phyloP scores from a whole-genome alignment of 2,113 vertebrate species.

The Ceyx melanurus region DNA sequence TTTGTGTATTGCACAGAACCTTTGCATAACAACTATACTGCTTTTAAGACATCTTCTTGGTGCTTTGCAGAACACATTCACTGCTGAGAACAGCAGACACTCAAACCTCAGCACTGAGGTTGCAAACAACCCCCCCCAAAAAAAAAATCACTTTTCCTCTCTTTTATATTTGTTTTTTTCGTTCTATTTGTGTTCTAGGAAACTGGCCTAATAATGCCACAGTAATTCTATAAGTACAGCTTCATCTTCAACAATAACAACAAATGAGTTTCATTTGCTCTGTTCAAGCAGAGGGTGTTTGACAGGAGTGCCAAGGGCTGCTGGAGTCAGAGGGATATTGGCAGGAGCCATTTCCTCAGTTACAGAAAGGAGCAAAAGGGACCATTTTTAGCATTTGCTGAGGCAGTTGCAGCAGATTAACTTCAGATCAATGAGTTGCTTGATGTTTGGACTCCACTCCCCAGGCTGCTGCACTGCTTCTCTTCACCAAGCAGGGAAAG shows the following conservation, averaged over 20 bases:
- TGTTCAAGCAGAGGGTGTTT: conserved; percentile 31
- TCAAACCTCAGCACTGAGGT: conserved; percentile 8
- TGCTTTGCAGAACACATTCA: neutral
- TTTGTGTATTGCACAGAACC: neutral
- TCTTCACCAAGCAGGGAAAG: conserved; percentile 72
- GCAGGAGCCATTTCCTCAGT: conserved; percentile 59
- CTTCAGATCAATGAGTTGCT: conserved; percentile 79
- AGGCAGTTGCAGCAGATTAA: conserved; percentile 65
- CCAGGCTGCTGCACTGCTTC: conserved; percentile 47
- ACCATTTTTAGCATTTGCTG: conserved; percentile 69
- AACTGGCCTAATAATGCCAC: conserved; percentile 10
- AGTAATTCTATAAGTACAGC: conserved; percentile 65
- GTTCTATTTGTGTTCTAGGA: conserved; percentile 62
- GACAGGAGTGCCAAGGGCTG: conserved; percentile 52
- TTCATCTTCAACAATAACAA: conserved; percentile 76
- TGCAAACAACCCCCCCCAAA: conserved; percentile 45
- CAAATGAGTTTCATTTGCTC: conserved; percentile 75
- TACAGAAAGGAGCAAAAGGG: conserved; percentile 1
- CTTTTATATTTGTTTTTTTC: conserved; percentile 16
- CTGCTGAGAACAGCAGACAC: neutral
- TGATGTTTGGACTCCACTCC: conserved; percentile 75
- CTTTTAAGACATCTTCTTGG: neutral
- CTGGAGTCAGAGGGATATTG: conserved; percentile 55
- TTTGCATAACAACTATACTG: neutral
- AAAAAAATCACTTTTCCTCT: conserved; percentile 41